Conservation (phyloP, 2,888 invertebrate genomes). For the Eledona agricola region DNA sequence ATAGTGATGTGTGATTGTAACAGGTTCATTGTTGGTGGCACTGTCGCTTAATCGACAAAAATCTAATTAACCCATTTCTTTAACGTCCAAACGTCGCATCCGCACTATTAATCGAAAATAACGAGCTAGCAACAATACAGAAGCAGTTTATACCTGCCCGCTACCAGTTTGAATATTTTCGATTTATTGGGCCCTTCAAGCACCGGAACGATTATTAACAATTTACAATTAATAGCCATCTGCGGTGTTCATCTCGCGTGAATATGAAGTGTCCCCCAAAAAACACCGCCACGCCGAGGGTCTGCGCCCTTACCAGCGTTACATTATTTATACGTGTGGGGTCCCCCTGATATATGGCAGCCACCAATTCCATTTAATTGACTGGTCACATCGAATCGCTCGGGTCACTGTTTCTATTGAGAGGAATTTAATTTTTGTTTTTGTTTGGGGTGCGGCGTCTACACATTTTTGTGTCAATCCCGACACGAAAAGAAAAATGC, state of each 20-base stretch:
- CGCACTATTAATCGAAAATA: constrained; percentile 39
- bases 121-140: constrained; percentile 27
- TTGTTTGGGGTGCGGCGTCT: constrained; percentile 36
- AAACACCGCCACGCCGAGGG: constrained; percentile 4
- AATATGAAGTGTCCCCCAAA: no score
- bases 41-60: constrained; percentile 25
- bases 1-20: constrained; percentile 3
- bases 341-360: constrained; percentile 58
- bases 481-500: no score
- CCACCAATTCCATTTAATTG: constrained; percentile 60
- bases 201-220: no score
- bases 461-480: constrained; percentile 49
- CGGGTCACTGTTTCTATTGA: constrained; percentile 51
- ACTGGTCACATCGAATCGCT: constrained; percentile 57
- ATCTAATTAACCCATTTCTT: constrained; percentile 34
- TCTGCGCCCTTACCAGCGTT: constrained; percentile 38
- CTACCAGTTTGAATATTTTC: constrained; percentile 30
- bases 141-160: constrained; percentile 24
- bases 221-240: no score
- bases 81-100: constrained; percentile 30
- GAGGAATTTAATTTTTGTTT: constrained; percentile 31
- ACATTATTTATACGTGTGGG: constrained; percentile 59
- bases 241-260: no score
- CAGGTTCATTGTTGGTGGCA: constrained; percentile 16
- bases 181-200: constrained; percentile 29